A percentile compares a stretch with the other conserved stretches of the same genome.
These are phyloP conservation scores for Cataglyphis altisquamis DNA, from an alignment of 2,888 invertebrate genomes.

Conservation along the genomic window DNA sequence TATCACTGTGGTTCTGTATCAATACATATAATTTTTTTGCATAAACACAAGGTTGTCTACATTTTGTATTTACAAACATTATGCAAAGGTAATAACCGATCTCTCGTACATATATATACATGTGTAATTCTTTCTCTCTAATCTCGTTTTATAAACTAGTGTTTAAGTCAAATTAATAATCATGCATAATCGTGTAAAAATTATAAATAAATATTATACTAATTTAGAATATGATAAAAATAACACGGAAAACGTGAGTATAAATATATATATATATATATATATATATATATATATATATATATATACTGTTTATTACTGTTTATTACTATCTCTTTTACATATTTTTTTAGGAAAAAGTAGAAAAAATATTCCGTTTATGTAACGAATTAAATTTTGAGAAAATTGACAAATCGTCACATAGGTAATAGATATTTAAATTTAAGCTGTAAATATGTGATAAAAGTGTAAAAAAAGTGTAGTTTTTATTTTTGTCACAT, in stretches of 20 bases:
- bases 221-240: neutral
- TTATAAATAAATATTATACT: neutral
- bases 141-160: neutral
- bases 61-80: neutral
- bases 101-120: neutral
- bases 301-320: neutral
- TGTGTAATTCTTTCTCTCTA: neutral
- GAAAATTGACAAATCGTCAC: neutral
- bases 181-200: neutral
- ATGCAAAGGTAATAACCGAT: neutral
- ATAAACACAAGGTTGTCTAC: neutral
- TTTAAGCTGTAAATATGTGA: neutral
- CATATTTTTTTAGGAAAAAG: neutral
- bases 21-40: neutral
- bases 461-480: neutral
- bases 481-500: neutral
- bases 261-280: neutral
- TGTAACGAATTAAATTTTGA: neutral
- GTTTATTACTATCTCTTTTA: neutral
- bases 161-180: neutral
- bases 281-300: constrained; percentile 10
- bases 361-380: neutral
- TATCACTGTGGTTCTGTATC: neutral
- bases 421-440: constrained; percentile 3
- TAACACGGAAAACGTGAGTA: neutral